Conservation (phyloP, 1,140 invertebrate species). For the Samia ricini region DNA sequence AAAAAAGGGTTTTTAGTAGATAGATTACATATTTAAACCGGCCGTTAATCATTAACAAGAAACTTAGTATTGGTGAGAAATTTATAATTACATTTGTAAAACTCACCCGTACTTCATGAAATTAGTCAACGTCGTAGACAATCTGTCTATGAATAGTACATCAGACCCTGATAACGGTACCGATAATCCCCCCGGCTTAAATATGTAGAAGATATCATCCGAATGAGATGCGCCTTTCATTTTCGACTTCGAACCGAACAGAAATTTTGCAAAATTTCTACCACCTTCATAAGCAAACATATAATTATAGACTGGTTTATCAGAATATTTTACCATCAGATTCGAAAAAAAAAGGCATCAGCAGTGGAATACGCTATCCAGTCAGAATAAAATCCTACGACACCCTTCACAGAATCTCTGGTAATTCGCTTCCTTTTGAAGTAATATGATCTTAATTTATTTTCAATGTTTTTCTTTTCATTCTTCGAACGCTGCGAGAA, state of each 20-base stretch:
- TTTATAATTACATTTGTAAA: too few relatives aligned
- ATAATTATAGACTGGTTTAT: constrained; percentile 53
- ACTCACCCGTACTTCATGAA: constrained; percentile 67
- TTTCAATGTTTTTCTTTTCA: constrained; percentile 36
- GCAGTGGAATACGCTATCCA: constrained; percentile 50
- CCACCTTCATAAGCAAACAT: constrained; percentile 52
- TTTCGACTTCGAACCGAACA: constrained; percentile 20
- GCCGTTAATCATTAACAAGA: too few relatives aligned
- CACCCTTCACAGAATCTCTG: constrained; percentile 22
- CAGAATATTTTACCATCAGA: constrained; percentile 37
- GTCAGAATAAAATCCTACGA: constrained; percentile 53
- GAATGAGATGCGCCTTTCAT: constrained; percentile 47
- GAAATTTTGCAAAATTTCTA: constrained; percentile 48
- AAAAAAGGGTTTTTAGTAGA: too few relatives aligned
- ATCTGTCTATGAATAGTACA: constrained; percentile 39
- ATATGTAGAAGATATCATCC: constrained; percentile 64
- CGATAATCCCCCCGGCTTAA: constrained; percentile 53
- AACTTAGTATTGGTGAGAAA: too few relatives aligned
- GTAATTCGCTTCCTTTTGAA: constrained; percentile 42
- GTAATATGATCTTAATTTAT: constrained; percentile 39
- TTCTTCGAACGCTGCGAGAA: constrained; percentile 49
- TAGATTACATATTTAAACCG: too few relatives aligned
- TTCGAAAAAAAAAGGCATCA: constrained; percentile 47
- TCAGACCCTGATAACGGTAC: constrained; percentile 37
- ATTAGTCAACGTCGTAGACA: constrained; percentile 52